Conservation (phyloP, 2,113 vertebrate species). For the Oryzias curvinotus region DNA sequence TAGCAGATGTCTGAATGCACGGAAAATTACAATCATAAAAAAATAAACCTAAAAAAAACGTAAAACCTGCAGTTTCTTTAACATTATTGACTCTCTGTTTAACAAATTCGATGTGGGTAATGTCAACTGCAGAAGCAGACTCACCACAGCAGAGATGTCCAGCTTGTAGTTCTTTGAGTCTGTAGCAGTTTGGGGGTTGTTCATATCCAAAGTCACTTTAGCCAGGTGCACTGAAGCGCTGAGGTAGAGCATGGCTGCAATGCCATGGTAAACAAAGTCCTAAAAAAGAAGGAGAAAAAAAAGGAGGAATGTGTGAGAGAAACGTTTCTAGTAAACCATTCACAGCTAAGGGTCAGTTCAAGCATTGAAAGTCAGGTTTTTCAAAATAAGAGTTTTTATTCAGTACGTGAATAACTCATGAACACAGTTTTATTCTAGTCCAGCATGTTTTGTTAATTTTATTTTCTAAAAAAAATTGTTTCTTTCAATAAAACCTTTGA, state of each 20-base stretch:
- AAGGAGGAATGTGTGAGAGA: neutral
- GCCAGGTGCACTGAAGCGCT: conserved; percentile 81
- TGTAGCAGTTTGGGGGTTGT: fast-evolving
- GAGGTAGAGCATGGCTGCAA: conserved; percentile 83
- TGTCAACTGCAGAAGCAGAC: conserved; percentile 4
- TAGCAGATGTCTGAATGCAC: too few relatives aligned
- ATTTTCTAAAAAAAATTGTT: too few relatives aligned
- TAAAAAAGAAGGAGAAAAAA: conserved; percentile 23
- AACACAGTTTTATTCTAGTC: too few relatives aligned
- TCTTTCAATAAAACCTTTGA: too few relatives aligned
- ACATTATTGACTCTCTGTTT: too few relatives aligned
- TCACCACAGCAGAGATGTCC: conserved; percentile 83
- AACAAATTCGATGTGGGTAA: too few relatives aligned
- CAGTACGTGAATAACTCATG: too few relatives aligned
- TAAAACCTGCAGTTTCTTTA: too few relatives aligned
- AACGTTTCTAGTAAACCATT: neutral
- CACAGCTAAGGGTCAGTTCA: neutral
- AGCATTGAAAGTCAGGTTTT: neutral
- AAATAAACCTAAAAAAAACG: too few relatives aligned
- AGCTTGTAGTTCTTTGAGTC: conserved; percentile 60
- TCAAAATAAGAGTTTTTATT: neutral
- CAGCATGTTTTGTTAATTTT: too few relatives aligned
- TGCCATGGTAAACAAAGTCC: conserved; percentile 77
- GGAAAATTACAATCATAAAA: too few relatives aligned
- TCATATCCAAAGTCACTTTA: conserved; percentile 14